Evolutionary conservation across 2,113 vertebrate genomes (phyloP).

Genomic region (Rhynchopsitta pachyrhyncha): DNA sequence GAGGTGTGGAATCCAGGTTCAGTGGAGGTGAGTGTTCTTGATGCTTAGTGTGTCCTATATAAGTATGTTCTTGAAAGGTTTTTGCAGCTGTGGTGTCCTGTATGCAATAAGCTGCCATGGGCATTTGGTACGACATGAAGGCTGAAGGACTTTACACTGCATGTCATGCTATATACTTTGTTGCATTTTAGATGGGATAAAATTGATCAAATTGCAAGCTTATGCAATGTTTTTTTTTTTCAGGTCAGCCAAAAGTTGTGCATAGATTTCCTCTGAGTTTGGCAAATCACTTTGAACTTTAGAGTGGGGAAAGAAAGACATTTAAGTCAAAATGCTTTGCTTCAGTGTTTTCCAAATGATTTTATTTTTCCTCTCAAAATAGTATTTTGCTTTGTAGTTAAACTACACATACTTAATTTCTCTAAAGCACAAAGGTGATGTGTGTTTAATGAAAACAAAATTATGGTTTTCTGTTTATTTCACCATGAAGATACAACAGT

Average conservation of each 20-base stretch:
- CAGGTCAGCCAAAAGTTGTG: not conserved
- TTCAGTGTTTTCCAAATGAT: not conserved
- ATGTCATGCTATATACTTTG: fast-evolving
- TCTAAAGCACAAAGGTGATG: not conserved
- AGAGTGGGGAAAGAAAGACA: not conserved
- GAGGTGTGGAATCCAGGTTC: not conserved
- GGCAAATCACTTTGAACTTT: not conserved
- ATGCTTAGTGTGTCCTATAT: not conserved
- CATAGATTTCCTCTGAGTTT: not conserved
- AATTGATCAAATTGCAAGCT: not conserved
- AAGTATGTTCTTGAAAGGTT: not conserved
- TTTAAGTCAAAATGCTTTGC: not conserved
- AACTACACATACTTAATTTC: not conserved
- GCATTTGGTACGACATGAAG: not conserved
- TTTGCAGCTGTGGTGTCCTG: not conserved
- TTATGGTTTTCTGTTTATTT: not conserved
- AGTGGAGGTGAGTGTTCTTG: not conserved
- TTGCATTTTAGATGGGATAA: not conserved
- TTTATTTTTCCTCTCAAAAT: not conserved
- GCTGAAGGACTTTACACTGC: not conserved
- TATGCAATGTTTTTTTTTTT: not conserved
- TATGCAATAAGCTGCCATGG: not conserved
- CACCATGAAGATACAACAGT: not conserved
- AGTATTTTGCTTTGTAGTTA: not conserved
- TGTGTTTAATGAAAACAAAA: not conserved